phyloP scores from a whole-genome alignment of 1,140 invertebrate genomes.

The Calycopis cecrops region DNA sequence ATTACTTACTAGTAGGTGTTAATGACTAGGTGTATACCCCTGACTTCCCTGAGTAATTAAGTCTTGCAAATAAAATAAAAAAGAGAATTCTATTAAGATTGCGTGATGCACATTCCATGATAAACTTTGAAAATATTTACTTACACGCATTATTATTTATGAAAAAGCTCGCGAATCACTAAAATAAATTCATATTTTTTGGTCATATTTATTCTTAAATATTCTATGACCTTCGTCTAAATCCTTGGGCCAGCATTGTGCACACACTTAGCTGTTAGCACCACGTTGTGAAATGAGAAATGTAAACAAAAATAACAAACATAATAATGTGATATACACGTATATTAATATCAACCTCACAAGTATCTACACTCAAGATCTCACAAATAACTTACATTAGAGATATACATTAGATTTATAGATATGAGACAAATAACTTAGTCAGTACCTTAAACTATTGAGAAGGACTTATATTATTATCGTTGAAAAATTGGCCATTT shows the following conservation, averaged over 20 bases:
- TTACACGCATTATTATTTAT: no score
- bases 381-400: slow-evolving; percentile 33
- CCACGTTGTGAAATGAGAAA: slow-evolving; percentile 1
- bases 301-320: slow-evolving; percentile 10
- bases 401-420: slow-evolving; percentile 16
- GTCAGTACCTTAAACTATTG: slow-evolving; percentile 8
- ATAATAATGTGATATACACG: slow-evolving; percentile 54
- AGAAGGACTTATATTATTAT: neutral
- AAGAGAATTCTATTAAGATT: no score
- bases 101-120: no score
- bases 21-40: no score
- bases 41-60: no score
- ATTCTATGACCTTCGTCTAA: neutral
- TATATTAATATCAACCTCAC: slow-evolving; percentile 42
- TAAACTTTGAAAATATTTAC: no score
- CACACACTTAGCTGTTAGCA: slow-evolving; percentile 6
- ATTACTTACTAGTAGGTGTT: no score
- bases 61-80: no score
- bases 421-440: slow-evolving; percentile 18
- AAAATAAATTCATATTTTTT: no score
- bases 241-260: neutral
- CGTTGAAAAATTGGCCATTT: slow-evolving; percentile 4
- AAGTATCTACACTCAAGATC: slow-evolving; percentile 17
- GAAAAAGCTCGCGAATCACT: no score
- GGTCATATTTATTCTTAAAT: no score